Conservation (phyloP, 2,888 invertebrate species). For the Sylvicola cinctus region DNA sequence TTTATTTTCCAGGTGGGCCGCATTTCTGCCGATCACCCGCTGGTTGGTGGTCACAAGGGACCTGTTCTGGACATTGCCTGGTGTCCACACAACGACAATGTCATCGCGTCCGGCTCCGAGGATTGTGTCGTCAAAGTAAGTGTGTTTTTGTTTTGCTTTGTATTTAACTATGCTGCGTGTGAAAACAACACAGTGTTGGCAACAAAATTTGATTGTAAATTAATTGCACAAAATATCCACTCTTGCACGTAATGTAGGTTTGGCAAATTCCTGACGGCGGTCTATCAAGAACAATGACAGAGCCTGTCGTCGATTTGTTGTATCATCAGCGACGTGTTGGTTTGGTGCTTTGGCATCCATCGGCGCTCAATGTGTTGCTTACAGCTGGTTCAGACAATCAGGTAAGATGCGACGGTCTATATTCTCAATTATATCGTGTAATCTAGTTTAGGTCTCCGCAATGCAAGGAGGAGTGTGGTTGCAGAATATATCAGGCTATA, state of each 20-base stretch:
- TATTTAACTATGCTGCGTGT: too few relatives aligned
- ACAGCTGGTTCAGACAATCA: constrained; percentile 88
- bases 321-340: constrained; percentile 86
- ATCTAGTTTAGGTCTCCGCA: too few relatives aligned
- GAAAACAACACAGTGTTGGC: too few relatives aligned
- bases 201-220: too few relatives aligned
- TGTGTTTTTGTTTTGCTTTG: too few relatives aligned
- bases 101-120: constrained; percentile 93
- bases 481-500: too few relatives aligned
- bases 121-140: constrained; percentile 81
- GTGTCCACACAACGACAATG: constrained; percentile 97
- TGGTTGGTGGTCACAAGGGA: constrained; percentile 92
- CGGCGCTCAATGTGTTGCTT: constrained; percentile 82
- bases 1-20: constrained; percentile 93
- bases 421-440: neutral
- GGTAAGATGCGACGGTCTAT: constrained; percentile 32
- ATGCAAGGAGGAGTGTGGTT: too few relatives aligned
- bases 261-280: constrained; percentile 94
- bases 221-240: too few relatives aligned
- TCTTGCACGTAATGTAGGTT: too few relatives aligned
- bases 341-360: constrained; percentile 90
- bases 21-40: constrained; percentile 80
- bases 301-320: constrained; percentile 81
- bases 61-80: constrained; percentile 92
- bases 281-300: constrained; percentile 70